phyloP scores from a whole-genome alignment of 1,140 invertebrate species.

The Vanessa atalanta region DNA sequence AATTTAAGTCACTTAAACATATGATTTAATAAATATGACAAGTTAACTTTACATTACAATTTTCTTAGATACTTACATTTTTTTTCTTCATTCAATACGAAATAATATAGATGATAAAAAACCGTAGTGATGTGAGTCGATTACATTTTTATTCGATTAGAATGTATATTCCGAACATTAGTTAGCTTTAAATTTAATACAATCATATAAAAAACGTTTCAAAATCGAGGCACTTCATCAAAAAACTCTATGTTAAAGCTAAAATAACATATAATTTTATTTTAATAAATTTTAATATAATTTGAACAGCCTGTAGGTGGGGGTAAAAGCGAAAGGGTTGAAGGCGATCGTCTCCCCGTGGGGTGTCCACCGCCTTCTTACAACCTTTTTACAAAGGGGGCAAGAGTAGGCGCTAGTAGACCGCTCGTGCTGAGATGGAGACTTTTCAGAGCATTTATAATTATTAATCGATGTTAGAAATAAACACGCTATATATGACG shows the following conservation, averaged over 20 bases:
- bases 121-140: no score
- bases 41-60: no score
- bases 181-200: no score
- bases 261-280: background rate
- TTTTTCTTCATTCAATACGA: no score
- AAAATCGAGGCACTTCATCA: no score
- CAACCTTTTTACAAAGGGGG: slow-evolving; percentile 79
- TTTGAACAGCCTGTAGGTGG: slow-evolving; percentile 65
- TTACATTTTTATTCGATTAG: no score
- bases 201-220: no score
- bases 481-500: slow-evolving; percentile 25
- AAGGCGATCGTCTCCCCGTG: slow-evolving; percentile 69
- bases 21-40: no score
- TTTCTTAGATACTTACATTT: no score
- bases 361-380: slow-evolving; percentile 79
- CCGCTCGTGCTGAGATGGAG: slow-evolving; percentile 38
- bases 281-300: slow-evolving; percentile 35
- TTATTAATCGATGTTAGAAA: slow-evolving; percentile 27
- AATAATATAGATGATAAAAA: no score
- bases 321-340: slow-evolving; percentile 80
- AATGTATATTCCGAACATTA: no score
- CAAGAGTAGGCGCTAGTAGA: slow-evolving; percentile 68
- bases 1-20: no score
- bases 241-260: background rate
- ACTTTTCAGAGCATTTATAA: slow-evolving; percentile 25